These are phyloP conservation scores for Sinocyclocheilus maitianheensis DNA, from an alignment of 2,113 vertebrate genomes.

Conservation along the genomic window DNA sequence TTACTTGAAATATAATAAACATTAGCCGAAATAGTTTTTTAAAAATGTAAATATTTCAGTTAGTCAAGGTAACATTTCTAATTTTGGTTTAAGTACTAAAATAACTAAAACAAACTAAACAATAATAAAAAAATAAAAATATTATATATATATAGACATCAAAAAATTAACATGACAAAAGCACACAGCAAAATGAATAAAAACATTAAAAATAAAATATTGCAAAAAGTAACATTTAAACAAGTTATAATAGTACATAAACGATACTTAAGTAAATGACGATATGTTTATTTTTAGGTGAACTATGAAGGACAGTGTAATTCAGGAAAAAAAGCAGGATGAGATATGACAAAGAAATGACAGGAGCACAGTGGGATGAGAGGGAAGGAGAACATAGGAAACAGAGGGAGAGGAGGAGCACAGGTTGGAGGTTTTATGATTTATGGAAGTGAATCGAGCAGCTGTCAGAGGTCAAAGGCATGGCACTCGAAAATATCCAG, in stretches of 20 bases:
- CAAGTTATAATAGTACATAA: not conserved
- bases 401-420: conserved; percentile 41
- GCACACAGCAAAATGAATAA: too few species aligned
- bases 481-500: conserved; percentile 60
- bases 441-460: conserved; percentile 60
- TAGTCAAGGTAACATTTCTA: not conserved
- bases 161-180: too few species aligned
- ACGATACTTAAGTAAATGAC: not conserved
- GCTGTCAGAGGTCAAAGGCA: conserved; percentile 65
- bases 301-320: not conserved
- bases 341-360: not conserved
- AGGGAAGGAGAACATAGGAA: not conserved
- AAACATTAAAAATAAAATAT: too few species aligned
- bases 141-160: too few species aligned
- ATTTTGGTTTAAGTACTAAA: not conserved
- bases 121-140: too few species aligned
- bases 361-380: not conserved
- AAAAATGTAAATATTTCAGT: not conserved
- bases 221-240: not conserved
- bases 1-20: not conserved
- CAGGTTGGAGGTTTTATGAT: conserved; percentile 52
- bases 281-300: not conserved
- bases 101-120: not conserved
- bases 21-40: not conserved
- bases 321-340: not conserved